A percentile compares a stretch with the other conserved stretches of the same genome.
phyloP scores from a whole-genome alignment of 1,140 invertebrate genomes.

The Hypsibius dujardini region DNA sequence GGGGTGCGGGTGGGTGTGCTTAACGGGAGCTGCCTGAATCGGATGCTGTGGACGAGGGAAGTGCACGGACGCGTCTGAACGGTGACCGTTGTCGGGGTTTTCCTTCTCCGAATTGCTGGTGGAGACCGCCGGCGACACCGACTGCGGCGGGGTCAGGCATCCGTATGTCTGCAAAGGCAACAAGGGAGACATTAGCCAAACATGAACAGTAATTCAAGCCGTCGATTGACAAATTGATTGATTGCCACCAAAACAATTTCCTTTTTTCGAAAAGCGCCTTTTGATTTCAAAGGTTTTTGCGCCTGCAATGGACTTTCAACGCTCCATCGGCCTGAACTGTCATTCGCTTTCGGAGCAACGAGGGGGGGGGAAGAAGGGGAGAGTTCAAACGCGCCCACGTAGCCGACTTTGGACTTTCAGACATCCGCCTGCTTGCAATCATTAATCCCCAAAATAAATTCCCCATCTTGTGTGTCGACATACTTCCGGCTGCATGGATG shows the following conservation, averaged over 20 bases:
- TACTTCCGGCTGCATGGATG: too few relatives aligned
- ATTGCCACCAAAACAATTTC: too few relatives aligned
- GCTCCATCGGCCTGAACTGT: too few relatives aligned
- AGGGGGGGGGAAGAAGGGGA: too few relatives aligned
- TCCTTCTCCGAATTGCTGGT: conserved; percentile 1
- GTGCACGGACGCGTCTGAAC: neutral
- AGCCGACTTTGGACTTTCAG: too few relatives aligned
- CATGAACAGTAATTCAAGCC: neutral
- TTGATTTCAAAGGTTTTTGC: neutral
- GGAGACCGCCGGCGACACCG: neutral
- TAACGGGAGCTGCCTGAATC: neutral
- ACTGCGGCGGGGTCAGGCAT: neutral
- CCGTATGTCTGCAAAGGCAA: neutral
- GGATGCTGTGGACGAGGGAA: neutral
- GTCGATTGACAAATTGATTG: neutral
- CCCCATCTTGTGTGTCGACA: too few relatives aligned
- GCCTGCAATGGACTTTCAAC: conserved; percentile 21
- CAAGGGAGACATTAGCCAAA: neutral
- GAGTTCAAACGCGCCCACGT: too few relatives aligned
- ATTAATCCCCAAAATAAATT: too few relatives aligned
- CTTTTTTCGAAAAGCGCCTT: conserved; percentile 7
- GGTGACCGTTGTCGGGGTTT: neutral
- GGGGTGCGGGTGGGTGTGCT: neutral
- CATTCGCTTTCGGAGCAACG: too few relatives aligned
- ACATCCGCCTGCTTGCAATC: too few relatives aligned